Evolutionary conservation across 2,888 invertebrate genomes (phyloP).

Genomic region (Amblyjoppa fuscipennis): DNA sequence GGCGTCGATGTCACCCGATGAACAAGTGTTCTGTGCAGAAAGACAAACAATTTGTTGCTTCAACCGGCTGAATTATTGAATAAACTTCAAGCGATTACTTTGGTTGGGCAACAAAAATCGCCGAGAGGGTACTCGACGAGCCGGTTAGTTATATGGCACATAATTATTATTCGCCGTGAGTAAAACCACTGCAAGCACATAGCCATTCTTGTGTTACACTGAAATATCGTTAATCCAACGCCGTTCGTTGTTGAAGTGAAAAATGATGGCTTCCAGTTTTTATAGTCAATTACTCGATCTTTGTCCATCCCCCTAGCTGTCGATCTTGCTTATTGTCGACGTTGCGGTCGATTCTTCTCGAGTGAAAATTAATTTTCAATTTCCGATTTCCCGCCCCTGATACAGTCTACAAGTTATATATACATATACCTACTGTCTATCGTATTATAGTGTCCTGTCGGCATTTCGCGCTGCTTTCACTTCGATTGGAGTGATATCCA

Average conservation of each 20-base stretch:
- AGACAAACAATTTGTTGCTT: not conserved
- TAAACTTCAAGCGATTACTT: no score
- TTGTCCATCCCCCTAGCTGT: not conserved
- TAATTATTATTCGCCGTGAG: not conserved
- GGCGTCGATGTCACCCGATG: not conserved
- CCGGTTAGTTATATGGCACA: no score
- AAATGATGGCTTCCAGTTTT: conserved; percentile 8
- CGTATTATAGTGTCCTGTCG: conserved; percentile 59
- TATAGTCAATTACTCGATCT: conserved; percentile 22
- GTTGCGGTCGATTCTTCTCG: conserved; percentile 33
- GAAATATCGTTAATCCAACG: not conserved
- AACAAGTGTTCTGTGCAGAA: not conserved
- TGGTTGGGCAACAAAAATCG: no score
- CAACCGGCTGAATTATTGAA: no score
- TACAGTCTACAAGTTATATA: conserved; percentile 19
- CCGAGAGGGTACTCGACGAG: no score
- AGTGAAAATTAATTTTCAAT: conserved; percentile 76
- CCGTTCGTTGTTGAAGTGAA: not conserved
- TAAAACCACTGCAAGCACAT: not conserved
- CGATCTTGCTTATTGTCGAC: not conserved
- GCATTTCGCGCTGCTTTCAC: conserved; percentile 69
- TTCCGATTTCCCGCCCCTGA: conserved; percentile 76
- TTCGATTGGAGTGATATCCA: conserved; percentile 42
- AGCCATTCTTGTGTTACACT: no score
- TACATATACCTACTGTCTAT: not conserved